Evolutionary conservation across 2,113 vertebrate species (phyloP), one percentile per base, ranked within the genome.

Genomic region (Poeciliopsis retropinna): DNA sequence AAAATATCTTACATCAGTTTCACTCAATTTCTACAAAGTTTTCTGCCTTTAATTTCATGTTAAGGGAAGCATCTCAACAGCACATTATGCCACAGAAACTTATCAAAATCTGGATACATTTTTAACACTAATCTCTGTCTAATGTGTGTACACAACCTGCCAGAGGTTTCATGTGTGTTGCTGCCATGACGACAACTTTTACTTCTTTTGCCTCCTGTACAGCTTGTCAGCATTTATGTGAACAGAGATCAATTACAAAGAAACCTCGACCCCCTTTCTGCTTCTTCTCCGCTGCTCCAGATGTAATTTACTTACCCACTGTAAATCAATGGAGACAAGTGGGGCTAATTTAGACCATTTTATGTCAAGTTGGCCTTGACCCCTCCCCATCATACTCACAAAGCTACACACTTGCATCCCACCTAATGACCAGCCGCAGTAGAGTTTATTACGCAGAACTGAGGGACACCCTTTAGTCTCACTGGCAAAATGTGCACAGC

Each of bases 291-390:
- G 69, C 71, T 11, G 70, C 85, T 83, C 81, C 86, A 89, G 85
- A 93, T 89, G 91, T 90, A 94, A 91, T 94, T 94, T 94, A 91
- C 90, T 86, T 64, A 28, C 71, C 70, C 86, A 51, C 80, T 62
- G 88, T 94, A 94, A 94, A 95, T 93, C 93, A 95, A 93, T 89
- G 85, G 79, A 85, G 87, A 91, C 89, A 92, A 93, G 92, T 88
- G 91, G 89, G 89, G 91, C 93, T 94, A 93, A 94, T 94, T 94
- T 93, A 91, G 88, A 91, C 90, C 91, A 92, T 93, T 92, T 93
- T 84, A 92, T 92, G 91, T 92, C 93, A 89, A 93, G 94, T 94
- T 94, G 93, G 91, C 91, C 88, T 88, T 93, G 92, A 93, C 90
- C 92, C 85, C 72, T 83, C 76, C 82, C 80, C 82, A 67, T 82